These are phyloP conservation scores for Poicephalus meyeri DNA, from an alignment of 2,113 vertebrate species.

Conservation along the genomic window DNA sequence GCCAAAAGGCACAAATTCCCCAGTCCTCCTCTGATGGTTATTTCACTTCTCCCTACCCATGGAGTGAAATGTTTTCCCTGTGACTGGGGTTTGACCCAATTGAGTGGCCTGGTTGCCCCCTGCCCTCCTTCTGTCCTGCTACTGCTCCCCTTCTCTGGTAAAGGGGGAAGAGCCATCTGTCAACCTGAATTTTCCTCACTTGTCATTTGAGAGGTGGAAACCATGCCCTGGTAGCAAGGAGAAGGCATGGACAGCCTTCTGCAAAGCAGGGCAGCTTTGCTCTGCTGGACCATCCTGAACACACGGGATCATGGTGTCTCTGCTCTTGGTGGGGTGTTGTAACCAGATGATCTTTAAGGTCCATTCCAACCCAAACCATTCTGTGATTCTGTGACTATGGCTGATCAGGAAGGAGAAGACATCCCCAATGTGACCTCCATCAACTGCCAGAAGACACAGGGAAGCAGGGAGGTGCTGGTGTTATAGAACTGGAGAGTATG, in stretches of 20 bases:
- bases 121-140: fast-evolving
- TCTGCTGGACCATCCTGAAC: background rate
- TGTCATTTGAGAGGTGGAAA: background rate
- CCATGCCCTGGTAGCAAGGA: background rate
- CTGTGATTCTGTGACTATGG: background rate
- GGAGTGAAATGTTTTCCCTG: background rate
- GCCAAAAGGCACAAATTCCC: background rate
- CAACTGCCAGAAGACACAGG: background rate
- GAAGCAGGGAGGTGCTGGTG: background rate
- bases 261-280: background rate
- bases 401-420: background rate
- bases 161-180: background rate
- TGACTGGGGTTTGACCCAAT: background rate
- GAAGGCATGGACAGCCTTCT: background rate
- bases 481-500: background rate
- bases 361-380: background rate
- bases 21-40: background rate
- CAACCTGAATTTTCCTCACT: background rate
- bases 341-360: background rate
- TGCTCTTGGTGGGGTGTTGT: background rate
- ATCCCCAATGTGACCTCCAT: background rate
- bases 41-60: background rate
- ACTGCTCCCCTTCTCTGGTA: background rate
- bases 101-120: background rate
- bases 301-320: fast-evolving